Percentiles rank a stretch among this genome's conserved stretches.
Conservation (phyloP, 1,140 invertebrate species). For the Zophobas morio region DNA sequence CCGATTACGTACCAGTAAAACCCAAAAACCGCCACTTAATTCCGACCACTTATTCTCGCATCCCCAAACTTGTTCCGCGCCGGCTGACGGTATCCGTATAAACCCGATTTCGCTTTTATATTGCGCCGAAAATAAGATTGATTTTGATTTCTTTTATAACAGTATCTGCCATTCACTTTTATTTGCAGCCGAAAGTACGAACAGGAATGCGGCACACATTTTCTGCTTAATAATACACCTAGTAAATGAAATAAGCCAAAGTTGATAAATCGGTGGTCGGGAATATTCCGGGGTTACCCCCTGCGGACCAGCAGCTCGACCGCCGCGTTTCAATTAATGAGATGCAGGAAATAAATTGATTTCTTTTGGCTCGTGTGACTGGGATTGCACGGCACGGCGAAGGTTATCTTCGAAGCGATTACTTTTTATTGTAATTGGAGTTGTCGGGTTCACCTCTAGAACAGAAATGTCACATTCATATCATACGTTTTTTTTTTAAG, state of each 20-base stretch:
- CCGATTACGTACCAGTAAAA: no score
- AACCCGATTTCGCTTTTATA: slow-evolving; percentile 11
- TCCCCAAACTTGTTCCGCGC: background rate
- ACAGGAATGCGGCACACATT: background rate
- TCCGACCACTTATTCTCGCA: no score
- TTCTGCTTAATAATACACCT: no score
- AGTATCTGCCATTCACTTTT: slow-evolving; percentile 14
- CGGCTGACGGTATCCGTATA: background rate
- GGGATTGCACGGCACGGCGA: no score
- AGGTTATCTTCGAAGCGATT: no score
- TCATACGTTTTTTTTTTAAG: no score
- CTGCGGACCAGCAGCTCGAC: slow-evolving; percentile 19
- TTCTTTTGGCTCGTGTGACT: background rate
- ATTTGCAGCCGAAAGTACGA: background rate
- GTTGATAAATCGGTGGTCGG: slow-evolving; percentile 20
- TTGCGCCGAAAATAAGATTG: slow-evolving; percentile 9
- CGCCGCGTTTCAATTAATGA: slow-evolving; percentile 32
- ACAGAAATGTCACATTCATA: no score
- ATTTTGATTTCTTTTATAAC: slow-evolving; percentile 10
- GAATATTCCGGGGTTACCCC: slow-evolving; percentile 1
- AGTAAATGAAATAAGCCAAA: background rate
- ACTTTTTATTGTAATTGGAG: no score
- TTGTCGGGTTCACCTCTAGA: no score
- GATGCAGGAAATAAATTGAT: slow-evolving; percentile 10
- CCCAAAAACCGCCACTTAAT: no score